Evolutionary conservation across 2,797 vertebrate species (phyloP).

Genomic region (Odontamblyopus rebecca): DNA sequence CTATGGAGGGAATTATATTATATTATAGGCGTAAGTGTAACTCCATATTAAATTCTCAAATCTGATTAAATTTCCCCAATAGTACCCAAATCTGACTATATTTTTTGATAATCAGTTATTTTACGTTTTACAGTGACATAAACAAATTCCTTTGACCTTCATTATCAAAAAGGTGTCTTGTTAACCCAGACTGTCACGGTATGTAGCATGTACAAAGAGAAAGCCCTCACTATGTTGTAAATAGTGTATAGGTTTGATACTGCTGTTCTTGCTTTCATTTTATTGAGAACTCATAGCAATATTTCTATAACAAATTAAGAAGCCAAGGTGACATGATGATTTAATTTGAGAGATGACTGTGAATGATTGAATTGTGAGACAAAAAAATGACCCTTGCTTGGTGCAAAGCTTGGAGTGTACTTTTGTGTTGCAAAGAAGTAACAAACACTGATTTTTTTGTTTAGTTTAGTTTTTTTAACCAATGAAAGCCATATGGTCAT

Average conservation of each 20-base stretch:
- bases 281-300: slow-evolving; percentile 70
- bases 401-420: slow-evolving; percentile 49
- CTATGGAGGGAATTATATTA: too few species aligned
- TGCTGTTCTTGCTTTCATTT: slow-evolving; percentile 63
- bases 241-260: slow-evolving; percentile 74
- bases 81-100: too few species aligned
- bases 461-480: slow-evolving; percentile 32
- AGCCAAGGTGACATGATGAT: slow-evolving; percentile 60
- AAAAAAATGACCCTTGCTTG: slow-evolving; percentile 54
- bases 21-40: neutral
- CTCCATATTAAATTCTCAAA: neutral
- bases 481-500: slow-evolving; percentile 67
- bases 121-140: neutral
- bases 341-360: slow-evolving; percentile 55
- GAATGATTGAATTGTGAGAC: slow-evolving; percentile 69
- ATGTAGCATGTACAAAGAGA: slow-evolving; percentile 77
- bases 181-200: slow-evolving; percentile 63
- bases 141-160: slow-evolving; percentile 9
- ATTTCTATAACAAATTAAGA: slow-evolving; percentile 73
- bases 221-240: slow-evolving; percentile 69
- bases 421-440: slow-evolving; percentile 35
- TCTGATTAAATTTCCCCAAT: neutral
- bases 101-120: neutral
- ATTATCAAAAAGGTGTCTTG: slow-evolving; percentile 49
- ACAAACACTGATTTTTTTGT: slow-evolving; percentile 49